Percentiles rank a stretch among this genome's conserved stretches.
Conservation (phyloP, 2,888 invertebrate genomes). For the Acanthacorydalis orientalis region DNA sequence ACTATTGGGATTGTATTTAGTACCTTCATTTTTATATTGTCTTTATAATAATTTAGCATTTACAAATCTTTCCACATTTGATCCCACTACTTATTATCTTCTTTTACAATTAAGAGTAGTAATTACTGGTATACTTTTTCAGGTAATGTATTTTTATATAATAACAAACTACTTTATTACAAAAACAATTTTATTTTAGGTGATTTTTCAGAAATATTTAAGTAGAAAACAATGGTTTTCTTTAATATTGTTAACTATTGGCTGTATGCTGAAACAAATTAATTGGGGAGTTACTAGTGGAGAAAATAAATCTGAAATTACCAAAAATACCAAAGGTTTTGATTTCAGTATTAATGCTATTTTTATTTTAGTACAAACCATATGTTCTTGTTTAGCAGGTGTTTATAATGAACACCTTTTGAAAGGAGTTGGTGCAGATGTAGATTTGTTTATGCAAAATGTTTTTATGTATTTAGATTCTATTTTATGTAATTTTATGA, state of each 20-base stretch:
- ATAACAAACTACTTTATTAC: slow-evolving; percentile 5
- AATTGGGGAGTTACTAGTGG: slow-evolving; percentile 23
- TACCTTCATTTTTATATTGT: slow-evolving; percentile 83
- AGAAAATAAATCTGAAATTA: slow-evolving; percentile 1
- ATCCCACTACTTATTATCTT: slow-evolving; percentile 88
- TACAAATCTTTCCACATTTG: slow-evolving; percentile 76
- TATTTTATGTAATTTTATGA: slow-evolving; percentile 71
- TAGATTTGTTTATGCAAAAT: slow-evolving; percentile 85
- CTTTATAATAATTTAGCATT: slow-evolving; percentile 90
- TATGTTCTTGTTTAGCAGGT: slow-evolving; percentile 86
- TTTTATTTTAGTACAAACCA: slow-evolving; percentile 58
- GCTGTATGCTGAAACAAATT: slow-evolving; percentile 83
- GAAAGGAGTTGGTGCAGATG: slow-evolving; percentile 67
- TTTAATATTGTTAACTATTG: slow-evolving; percentile 64
- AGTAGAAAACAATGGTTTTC: slow-evolving; percentile 78
- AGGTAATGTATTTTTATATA: slow-evolving; percentile 35
- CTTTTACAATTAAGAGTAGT: slow-evolving; percentile 82
- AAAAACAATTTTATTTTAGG: slow-evolving; percentile 33
- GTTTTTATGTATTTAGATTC: slow-evolving; percentile 92
- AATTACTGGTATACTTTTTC: slow-evolving; percentile 79
- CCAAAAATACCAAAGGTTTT: slow-evolving; percentile 23
- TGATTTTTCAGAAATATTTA: slow-evolving; percentile 70
- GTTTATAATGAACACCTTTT: slow-evolving; percentile 91
- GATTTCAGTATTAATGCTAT: slow-evolving; percentile 40
- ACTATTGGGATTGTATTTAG: slow-evolving; percentile 65